Percentiles rank a stretch among this genome's conserved stretches.
Conservation (phyloP, 2,888 invertebrate genomes). For the Anoplius nigerrimus region DNA sequence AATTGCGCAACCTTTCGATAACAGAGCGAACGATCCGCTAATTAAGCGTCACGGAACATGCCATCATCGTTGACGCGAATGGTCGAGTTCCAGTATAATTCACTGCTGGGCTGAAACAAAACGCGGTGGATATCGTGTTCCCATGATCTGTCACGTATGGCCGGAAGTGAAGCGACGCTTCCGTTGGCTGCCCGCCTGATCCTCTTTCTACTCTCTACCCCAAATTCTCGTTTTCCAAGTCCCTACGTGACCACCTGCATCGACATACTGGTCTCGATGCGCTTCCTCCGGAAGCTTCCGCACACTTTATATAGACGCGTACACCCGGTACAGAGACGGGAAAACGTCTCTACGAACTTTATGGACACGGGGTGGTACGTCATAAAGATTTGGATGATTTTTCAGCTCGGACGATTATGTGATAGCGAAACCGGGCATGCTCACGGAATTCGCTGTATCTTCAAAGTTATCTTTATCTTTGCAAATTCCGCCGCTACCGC, state of each 20-base stretch:
- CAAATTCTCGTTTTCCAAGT: constrained; percentile 28
- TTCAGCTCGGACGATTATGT: no score
- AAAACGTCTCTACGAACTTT: no score
- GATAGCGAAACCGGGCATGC: no score
- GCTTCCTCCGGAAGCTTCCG: no score
- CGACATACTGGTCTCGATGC: constrained; percentile 12
- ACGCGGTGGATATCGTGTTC: constrained; percentile 18
- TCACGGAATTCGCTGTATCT: no score
- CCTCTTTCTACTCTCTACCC: constrained; percentile 21
- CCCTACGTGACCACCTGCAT: constrained; percentile 32
- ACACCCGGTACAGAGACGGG: no score
- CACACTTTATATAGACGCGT: no score
- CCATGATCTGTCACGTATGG: constrained; percentile 31
- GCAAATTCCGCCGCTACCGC: no score
- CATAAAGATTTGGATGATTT: no score
- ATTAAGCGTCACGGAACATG: neutral
- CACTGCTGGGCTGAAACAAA: neutral
- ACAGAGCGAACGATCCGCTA: constrained; percentile 4
- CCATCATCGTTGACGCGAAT: constrained; percentile 2
- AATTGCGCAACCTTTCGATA: neutral
- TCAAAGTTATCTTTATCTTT: no score
- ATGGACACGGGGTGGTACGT: no score
- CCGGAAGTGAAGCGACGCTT: constrained; percentile 11
- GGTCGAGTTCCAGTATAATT: neutral
- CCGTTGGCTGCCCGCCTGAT: constrained; percentile 6